Percentiles rank a stretch among this genome's conserved stretches.
phyloP scores from a whole-genome alignment of 1,140 invertebrate genomes.

The Drosophila grimshawi region DNA sequence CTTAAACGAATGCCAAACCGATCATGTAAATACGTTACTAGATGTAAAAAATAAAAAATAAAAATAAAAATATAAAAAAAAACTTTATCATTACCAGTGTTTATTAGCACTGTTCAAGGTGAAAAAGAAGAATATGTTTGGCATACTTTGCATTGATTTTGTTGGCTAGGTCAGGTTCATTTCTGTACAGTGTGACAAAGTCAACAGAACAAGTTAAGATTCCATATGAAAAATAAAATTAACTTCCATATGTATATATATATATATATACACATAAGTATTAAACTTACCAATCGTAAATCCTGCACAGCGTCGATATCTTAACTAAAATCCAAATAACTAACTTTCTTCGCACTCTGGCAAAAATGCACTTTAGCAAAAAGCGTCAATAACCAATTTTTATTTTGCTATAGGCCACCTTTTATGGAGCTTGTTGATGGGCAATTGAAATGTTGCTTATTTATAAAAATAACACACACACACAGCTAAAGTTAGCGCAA shows the following conservation, averaged over 20 bases:
- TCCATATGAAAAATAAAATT: too few relatives aligned
- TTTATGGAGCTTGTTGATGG: background rate
- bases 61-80: background rate
- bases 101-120: background rate
- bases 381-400: background rate
- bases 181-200: too few relatives aligned
- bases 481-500: background rate
- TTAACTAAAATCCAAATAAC: background rate
- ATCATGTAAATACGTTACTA: background rate
- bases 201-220: too few relatives aligned
- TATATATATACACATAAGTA: background rate
- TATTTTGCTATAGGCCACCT: background rate
- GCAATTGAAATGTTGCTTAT: background rate
- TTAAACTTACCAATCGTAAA: slow-evolving; percentile 26
- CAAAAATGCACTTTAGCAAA: slow-evolving; percentile 12
- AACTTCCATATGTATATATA: background rate
- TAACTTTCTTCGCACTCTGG: slow-evolving; percentile 18
- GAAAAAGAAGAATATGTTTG: background rate
- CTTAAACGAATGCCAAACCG: background rate
- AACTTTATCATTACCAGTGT: background rate
- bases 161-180: slow-evolving; percentile 50
- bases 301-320: slow-evolving; percentile 5
- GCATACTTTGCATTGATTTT: background rate
- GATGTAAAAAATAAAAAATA: background rate
- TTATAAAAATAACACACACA: too few relatives aligned